Evolutionary conservation across 2,113 vertebrate species (phyloP), one percentile per base, ranked within the genome.

Genomic region (Paramormyrops kingsleyae): DNA sequence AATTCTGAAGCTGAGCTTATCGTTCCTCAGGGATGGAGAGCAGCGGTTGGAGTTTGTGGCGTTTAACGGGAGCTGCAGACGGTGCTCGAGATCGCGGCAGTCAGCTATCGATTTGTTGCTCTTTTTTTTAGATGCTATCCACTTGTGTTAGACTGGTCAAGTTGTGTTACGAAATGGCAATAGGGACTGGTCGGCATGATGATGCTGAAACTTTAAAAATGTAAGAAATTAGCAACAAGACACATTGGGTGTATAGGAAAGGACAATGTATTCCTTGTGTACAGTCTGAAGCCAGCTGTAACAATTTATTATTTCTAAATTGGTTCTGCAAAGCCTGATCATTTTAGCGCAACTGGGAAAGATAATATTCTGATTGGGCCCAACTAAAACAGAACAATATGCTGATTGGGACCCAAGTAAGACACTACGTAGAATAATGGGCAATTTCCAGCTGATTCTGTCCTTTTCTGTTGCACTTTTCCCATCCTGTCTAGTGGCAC

Each of bases 401-500:
- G 12, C 84, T 86, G 21, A 86, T 50, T 27, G 24, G 44, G 19
- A 44, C 77, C 39, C 39, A 50, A 24, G n/a, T 31, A 52, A 86
- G 31, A 7, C 24, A 31, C 47, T 21, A 19, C 44, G 17, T 83
- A 19, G 49, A 90, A 66, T 44, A 44, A 46, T 13, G 13, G 39
- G 19, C 39, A 53, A 59, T 88, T 62, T 44, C 42, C 21, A n/a
- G 39, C 10, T 35, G 19, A 44, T 44, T 46, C 52, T 13, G 24
- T 17, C 24, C 17, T 9, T 62, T 42, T 88, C 15, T 88, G 31
- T 66, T 88, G 31, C 21, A 93, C 92, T 97, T 97, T 93, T 91
- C 93, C 90, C 93, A 88, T 96, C 95, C 95, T 97, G 97, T 96
- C 97, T 97, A 98, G 98, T 98, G 97, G 97, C 96, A 96, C 95